Percentiles rank a stretch among this genome's conserved stretches.
These are phyloP conservation scores for Herpailurus yagouaroundi DNA, from an alignment of 2,113 vertebrate genomes.

Conservation along the genomic window DNA sequence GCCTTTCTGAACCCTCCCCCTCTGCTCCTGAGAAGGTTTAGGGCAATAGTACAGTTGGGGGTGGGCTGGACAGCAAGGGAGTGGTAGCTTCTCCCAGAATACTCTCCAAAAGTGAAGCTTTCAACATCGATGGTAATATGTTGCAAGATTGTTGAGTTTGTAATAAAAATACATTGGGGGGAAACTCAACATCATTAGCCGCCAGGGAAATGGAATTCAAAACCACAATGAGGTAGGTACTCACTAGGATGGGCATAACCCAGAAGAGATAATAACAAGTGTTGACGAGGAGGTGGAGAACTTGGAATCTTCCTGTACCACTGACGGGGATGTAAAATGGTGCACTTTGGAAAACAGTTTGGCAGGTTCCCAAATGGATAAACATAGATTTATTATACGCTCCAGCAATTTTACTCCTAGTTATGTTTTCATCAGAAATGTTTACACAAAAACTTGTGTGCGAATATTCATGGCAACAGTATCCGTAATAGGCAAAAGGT, in stretches of 20 bases:
- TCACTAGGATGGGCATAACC: not conserved
- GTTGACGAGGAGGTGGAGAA: not conserved
- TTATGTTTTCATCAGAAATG: not conserved
- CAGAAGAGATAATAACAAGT: slow-evolving; percentile 16
- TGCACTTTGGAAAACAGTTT: not conserved
- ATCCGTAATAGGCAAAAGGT: not conserved
- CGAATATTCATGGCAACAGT: not conserved
- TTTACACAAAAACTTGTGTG: slow-evolving; percentile 5
- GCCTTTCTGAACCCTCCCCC: not conserved
- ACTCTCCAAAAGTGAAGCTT: not conserved
- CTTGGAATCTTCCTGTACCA: not conserved
- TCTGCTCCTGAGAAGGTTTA: not conserved
- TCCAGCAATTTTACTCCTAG: not conserved
- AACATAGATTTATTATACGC: not conserved
- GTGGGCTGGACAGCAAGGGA: not conserved
- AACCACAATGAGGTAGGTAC: not conserved
- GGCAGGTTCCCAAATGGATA: not conserved
- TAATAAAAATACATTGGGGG: slow-evolving; percentile 21
- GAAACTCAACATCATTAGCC: not conserved
- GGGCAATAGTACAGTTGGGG: not conserved
- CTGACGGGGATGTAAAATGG: not conserved
- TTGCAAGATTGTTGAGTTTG: not conserved
- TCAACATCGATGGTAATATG: not conserved
- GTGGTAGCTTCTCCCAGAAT: not conserved
- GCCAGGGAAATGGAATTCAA: slow-evolving; percentile 48